Evolutionary conservation across 2,113 vertebrate species (phyloP).

Genomic region (Nothoprocta pentlandii): DNA sequence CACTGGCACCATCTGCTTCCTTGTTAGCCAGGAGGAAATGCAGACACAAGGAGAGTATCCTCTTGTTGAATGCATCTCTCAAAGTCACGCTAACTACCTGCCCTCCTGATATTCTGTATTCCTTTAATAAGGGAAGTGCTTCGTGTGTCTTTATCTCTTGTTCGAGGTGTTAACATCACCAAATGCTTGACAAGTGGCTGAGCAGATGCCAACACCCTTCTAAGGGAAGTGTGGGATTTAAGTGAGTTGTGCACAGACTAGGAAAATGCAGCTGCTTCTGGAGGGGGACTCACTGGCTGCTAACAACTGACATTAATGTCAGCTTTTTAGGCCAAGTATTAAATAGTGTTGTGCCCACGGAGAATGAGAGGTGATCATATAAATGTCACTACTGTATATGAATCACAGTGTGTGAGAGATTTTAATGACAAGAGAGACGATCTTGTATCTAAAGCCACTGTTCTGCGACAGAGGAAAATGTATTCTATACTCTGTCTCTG

Average conservation of each 20-base stretch:
- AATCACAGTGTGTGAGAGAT: accelerated
- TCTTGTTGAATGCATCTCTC: not conserved
- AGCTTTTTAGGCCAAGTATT: not conserved
- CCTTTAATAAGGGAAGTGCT: conserved; percentile 14
- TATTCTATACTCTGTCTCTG: not conserved
- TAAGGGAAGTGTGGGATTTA: conserved; percentile 45
- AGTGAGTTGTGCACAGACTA: not conserved
- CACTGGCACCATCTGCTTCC: not conserved
- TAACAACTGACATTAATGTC: not conserved
- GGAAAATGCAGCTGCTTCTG: conserved; percentile 5
- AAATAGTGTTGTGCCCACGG: not conserved
- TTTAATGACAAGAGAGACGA: not conserved
- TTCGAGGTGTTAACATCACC: conserved; percentile 51
- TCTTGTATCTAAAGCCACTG: not conserved
- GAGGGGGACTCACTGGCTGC: not conserved
- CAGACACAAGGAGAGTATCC: not conserved
- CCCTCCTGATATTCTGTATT: not conserved
- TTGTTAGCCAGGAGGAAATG: not conserved
- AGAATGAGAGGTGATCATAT: not conserved
- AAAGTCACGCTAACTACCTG: conserved; percentile 21
- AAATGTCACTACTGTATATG: not conserved
- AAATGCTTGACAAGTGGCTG: conserved; percentile 58
- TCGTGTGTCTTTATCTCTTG: not conserved
- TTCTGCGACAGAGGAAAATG: not conserved
- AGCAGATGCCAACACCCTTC: conserved; percentile 62